phyloP scores from a whole-genome alignment of 2,797 vertebrate species.

The Crenichthys baileyi region DNA sequence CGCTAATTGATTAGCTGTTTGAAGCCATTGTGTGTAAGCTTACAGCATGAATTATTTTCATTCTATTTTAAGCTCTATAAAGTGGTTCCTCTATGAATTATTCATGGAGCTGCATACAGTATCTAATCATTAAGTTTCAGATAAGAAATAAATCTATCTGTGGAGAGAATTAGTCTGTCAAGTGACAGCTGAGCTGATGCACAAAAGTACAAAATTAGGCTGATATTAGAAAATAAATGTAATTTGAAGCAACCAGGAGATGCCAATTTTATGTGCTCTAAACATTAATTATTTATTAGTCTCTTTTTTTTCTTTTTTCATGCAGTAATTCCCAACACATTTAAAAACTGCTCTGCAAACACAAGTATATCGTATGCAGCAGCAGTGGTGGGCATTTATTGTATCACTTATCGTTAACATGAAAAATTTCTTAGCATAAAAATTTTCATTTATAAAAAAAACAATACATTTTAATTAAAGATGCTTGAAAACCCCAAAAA shows the following conservation, averaged over 20 bases:
- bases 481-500: too few species aligned
- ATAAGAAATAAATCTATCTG: slow-evolving; percentile 51
- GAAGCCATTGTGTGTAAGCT: slow-evolving; percentile 63
- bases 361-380: not conserved
- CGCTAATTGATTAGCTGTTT: slow-evolving; percentile 67
- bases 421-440: too few species aligned
- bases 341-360: not conserved
- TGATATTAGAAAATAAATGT: slow-evolving; percentile 48
- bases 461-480: too few species aligned
- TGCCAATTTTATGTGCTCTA: slow-evolving; percentile 29
- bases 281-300: slow-evolving; percentile 25
- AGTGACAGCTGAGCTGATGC: slow-evolving; percentile 40
- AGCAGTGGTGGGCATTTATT: not conserved
- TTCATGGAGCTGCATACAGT: slow-evolving; percentile 62
- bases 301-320: not conserved
- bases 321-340: not conserved
- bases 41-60: slow-evolving; percentile 58
- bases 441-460: too few species aligned
- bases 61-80: slow-evolving; percentile 70
- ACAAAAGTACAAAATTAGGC: slow-evolving; percentile 33
- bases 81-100: slow-evolving; percentile 67
- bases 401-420: too few species aligned
- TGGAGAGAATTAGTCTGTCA: slow-evolving; percentile 46
- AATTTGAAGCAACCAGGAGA: slow-evolving; percentile 35
- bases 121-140: slow-evolving; percentile 55